A percentile compares a stretch with the other conserved stretches of the same genome.
Conservation (phyloP, 2,113 vertebrate species). For the Hipposideros armiger region DNA sequence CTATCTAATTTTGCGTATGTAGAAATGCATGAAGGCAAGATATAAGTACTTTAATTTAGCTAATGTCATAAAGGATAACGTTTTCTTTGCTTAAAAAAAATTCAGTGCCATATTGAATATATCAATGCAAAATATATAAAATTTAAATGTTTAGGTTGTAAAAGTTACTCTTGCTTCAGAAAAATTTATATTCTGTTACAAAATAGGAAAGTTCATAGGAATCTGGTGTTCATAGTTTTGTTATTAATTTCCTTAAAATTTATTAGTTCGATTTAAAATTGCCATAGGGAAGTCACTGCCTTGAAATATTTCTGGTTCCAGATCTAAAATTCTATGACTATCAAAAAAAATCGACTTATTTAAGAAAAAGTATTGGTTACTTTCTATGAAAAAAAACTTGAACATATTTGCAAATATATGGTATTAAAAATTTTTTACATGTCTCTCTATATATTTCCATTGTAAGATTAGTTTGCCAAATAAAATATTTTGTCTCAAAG, state of each 20-base stretch:
- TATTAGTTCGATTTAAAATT: constrained; percentile 51
- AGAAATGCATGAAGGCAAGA: not conserved
- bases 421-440: not conserved
- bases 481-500: not conserved
- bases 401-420: not conserved
- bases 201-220: constrained; percentile 49
- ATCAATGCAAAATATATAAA: not conserved
- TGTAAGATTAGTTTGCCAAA: constrained; percentile 35
- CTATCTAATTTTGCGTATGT: constrained; percentile 8
- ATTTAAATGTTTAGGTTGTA: constrained; percentile 13
- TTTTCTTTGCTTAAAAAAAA: constrained; percentile 7
- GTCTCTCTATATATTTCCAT: not conserved
- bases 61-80: not conserved
- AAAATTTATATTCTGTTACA: constrained; percentile 49
- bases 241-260: constrained; percentile 55
- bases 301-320: not conserved
- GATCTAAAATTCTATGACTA: not conserved
- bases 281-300: not conserved
- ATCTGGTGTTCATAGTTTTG: not conserved
- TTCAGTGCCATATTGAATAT: not conserved
- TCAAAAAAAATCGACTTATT: not conserved
- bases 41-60: not conserved
- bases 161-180: constrained; percentile 34
- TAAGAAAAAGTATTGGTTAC: not conserved
- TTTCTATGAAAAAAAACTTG: not conserved